A percentile compares a stretch with the other conserved stretches of the same genome.
phyloP scores from a whole-genome alignment of 2,888 invertebrate genomes.

The Bibio marci region DNA sequence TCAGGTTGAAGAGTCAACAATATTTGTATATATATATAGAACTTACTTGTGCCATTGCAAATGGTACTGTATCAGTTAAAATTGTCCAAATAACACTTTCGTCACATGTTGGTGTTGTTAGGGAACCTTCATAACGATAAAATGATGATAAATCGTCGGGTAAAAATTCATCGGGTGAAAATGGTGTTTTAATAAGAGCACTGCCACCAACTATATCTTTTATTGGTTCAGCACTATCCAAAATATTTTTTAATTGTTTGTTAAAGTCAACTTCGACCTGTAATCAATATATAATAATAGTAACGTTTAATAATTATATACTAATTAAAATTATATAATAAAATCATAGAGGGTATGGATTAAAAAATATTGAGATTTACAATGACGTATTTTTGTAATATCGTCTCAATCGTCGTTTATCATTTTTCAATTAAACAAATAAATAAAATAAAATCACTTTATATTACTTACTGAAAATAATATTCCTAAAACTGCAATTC shows the following conservation, averaged over 20 bases:
- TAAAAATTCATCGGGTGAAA: conserved; percentile 28
- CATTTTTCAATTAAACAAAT: too few species aligned
- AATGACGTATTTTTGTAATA: background rate
- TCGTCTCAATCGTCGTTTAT: conserved; percentile 1
- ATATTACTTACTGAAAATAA: conserved; percentile 36
- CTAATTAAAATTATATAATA: too few species aligned
- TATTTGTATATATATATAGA: background rate
- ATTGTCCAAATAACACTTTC: conserved; percentile 63
- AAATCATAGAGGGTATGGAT: too few species aligned
- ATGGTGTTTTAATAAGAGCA: conserved; percentile 10
- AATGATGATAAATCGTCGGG: conserved; percentile 36
- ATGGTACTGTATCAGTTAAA: conserved; percentile 33
- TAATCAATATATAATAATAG: too few species aligned
- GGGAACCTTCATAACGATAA: conserved; percentile 47
- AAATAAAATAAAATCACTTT: background rate
- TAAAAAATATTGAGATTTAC: too few species aligned
- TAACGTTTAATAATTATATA: too few species aligned
- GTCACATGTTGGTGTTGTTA: conserved; percentile 56
- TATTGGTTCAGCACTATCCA: conserved; percentile 14
- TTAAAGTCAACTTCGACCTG: conserved; percentile 8
- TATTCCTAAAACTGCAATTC: conserved; percentile 45
- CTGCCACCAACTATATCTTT: conserved; percentile 16
- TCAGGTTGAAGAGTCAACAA: background rate
- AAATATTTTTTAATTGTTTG: conserved; percentile 12
- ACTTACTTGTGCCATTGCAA: conserved; percentile 33